Evolutionary conservation across 2,113 vertebrate species (phyloP).

Genomic region (Carassius auratus): DNA sequence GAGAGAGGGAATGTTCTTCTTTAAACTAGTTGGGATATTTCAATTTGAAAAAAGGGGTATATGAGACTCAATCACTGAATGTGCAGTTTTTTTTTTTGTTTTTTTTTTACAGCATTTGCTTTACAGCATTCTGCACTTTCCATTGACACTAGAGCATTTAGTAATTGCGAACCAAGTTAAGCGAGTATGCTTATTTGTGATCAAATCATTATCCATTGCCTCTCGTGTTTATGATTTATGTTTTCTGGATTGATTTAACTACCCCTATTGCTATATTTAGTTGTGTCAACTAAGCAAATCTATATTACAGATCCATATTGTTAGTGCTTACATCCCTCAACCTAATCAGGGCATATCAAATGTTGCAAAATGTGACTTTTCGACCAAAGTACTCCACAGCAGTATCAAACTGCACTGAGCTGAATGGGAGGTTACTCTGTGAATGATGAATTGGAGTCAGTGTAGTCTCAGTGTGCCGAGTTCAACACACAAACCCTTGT

Average conservation of each 20-base stretch:
- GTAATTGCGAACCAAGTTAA: background rate
- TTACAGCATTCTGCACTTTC: background rate
- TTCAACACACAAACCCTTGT: slow-evolving; percentile 92
- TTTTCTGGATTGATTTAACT: background rate
- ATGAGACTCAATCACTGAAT: slow-evolving; percentile 17
- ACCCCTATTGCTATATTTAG: background rate
- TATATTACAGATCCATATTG: background rate
- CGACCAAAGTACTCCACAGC: background rate
- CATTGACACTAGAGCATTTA: background rate
- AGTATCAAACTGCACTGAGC: slow-evolving; percentile 18
- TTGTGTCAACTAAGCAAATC: background rate
- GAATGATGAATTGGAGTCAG: slow-evolving; percentile 59
- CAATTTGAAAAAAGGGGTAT: slow-evolving; percentile 13
- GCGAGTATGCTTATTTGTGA: background rate
- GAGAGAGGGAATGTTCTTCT: slow-evolving; percentile 18
- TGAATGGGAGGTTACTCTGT: slow-evolving; percentile 21
- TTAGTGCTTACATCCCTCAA: background rate
- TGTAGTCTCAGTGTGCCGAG: slow-evolving; percentile 35
- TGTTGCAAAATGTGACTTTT: background rate
- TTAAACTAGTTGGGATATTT: slow-evolving; percentile 30
- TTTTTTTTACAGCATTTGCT: background rate
- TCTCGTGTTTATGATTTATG: background rate
- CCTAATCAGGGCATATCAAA: background rate
- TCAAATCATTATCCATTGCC: background rate
- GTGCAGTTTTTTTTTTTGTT: too few species aligned